Percentiles rank a stretch among this genome's conserved stretches.
These are phyloP conservation scores for Porites rus DNA, from an alignment of 92 coral and sea anemone species.

Conservation along the genomic window DNA sequence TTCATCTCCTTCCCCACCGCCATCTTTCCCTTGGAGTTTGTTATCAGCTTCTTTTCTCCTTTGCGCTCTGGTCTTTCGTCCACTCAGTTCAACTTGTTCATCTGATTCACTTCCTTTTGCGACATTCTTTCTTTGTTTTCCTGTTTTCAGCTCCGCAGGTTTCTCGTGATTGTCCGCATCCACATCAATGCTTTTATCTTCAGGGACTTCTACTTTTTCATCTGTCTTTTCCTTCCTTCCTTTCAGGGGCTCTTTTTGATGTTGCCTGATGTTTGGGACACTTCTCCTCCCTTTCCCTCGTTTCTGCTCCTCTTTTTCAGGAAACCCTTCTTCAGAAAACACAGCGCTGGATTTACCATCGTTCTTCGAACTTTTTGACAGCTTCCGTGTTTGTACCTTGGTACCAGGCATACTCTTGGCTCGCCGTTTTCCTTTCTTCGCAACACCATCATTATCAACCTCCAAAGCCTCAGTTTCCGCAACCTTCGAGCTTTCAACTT, in stretches of 20 bases:
- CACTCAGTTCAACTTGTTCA: neutral
- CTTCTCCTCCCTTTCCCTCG: neutral
- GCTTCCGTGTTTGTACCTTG: neutral
- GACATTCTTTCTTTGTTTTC: neutral
- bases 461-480: neutral
- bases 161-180: neutral
- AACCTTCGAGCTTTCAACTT: neutral
- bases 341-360: neutral
- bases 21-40: conserved; percentile 2
- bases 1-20: neutral
- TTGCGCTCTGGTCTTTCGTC: conserved; percentile 33
- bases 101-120: neutral
- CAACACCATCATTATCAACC: neutral
- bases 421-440: neutral
- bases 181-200: neutral
- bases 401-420: conserved; percentile 12
- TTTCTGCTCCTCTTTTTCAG: neutral
- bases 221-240: neutral
- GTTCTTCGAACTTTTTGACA: conserved; percentile 6
- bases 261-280: conserved; percentile 1
- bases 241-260: neutral
- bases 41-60: neutral
- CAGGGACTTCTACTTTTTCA: neutral
- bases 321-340: neutral
- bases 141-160: neutral